Conservation (phyloP, 2,113 vertebrate genomes). For the Delphinus delphis region DNA sequence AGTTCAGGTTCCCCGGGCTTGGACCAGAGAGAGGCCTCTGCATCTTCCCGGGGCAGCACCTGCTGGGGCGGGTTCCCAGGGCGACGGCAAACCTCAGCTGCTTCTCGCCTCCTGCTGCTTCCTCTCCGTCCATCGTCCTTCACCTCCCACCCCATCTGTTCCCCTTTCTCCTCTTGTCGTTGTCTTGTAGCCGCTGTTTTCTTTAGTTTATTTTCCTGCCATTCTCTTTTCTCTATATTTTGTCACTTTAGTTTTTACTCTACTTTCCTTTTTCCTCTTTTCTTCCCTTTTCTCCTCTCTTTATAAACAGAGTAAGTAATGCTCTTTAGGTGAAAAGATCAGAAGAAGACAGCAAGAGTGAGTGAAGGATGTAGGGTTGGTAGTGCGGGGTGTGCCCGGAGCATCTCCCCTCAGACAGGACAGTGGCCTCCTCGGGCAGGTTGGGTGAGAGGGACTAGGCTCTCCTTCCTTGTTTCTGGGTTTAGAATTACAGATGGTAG, state of each 20-base stretch:
- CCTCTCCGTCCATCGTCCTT: neutral
- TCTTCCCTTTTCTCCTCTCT: neutral
- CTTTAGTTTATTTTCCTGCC: neutral
- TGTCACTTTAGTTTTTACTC: neutral
- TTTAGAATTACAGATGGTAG: neutral
- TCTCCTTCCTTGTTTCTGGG: neutral
- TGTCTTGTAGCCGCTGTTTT: neutral
- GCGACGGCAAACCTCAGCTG: accelerated
- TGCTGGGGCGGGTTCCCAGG: accelerated
- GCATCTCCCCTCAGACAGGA: too few species aligned
- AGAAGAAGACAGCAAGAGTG: neutral
- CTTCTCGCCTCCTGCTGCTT: neutral
- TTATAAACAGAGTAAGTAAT: neutral
- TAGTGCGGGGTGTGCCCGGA: neutral
- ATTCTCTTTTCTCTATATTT: neutral
- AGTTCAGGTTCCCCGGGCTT: neutral
- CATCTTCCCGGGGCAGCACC: accelerated
- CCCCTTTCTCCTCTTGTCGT: accelerated
- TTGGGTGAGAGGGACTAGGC: too few species aligned
- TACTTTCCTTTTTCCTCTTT: neutral
- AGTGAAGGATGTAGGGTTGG: neutral
- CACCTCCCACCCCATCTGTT: accelerated
- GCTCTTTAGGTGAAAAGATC: neutral
- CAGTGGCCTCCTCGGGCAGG: neutral
- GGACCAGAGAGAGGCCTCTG: neutral